Evolutionary conservation across 1,140 invertebrate species (phyloP).

Genomic region (Hyles euphorbiae): DNA sequence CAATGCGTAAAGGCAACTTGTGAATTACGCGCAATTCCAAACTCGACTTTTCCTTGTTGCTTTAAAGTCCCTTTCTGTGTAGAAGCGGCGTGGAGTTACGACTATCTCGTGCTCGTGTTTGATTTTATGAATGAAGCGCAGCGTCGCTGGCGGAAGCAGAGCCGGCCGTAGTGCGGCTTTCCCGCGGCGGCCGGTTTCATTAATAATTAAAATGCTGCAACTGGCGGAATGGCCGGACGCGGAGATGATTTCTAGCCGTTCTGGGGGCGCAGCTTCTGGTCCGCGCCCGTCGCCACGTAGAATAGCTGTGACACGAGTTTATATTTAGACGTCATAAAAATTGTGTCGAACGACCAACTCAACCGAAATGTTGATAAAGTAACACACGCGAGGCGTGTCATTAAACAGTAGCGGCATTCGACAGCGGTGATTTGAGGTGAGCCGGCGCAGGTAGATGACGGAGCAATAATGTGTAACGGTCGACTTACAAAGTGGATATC

Average conservation of each 20-base stretch:
- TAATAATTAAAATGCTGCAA: conserved; percentile 72
- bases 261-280: conserved; percentile 33
- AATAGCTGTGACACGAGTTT: conserved; percentile 7
- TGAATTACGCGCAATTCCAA: background rate
- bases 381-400: conserved; percentile 32
- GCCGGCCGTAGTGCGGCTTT: conserved; percentile 68
- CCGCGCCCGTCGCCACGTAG: conserved; percentile 16
- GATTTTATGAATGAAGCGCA: conserved; percentile 73
- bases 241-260: conserved; percentile 65
- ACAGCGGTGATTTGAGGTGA: background rate
- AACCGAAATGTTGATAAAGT: background rate
- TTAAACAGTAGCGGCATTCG: conserved; percentile 36
- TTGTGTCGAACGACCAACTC: conserved; percentile 14
- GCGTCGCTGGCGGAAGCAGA: conserved; percentile 66
- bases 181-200: conserved; percentile 69
- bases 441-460: conserved; percentile 32
- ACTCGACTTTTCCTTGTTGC: too few species aligned
- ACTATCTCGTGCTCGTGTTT: conserved; percentile 25
- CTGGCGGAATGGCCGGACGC: conserved; percentile 67
- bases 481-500: conserved; percentile 63
- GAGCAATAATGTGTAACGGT: conserved; percentile 58
- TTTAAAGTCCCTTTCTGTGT: too few species aligned
- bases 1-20: conserved; percentile 21
- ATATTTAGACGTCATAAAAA: conserved; percentile 20
- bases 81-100: conserved; percentile 23